A percentile compares a stretch with the other conserved stretches of the same genome.
phyloP scores from a whole-genome alignment of 2,797 vertebrate species.

The Gymnoscopelus microlampas region DNA sequence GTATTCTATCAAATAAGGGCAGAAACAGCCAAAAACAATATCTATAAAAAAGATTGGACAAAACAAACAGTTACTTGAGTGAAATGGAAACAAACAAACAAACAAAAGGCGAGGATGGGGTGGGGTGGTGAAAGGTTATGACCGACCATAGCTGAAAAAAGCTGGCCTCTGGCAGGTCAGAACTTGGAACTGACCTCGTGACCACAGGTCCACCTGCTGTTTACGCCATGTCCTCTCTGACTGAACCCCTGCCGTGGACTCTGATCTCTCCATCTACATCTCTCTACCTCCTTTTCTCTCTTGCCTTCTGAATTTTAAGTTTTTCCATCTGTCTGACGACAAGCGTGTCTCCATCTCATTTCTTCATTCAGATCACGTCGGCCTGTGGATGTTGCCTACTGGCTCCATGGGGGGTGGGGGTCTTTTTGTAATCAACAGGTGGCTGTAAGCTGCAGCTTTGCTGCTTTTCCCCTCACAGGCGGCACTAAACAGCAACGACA shows the following conservation, averaged over 20 bases:
- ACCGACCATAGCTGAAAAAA: no score
- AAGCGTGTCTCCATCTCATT: not conserved
- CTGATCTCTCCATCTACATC: no score
- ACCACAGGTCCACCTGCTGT: not conserved
- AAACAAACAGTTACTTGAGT: no score
- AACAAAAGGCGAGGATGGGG: no score
- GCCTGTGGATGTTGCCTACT: slow-evolving; percentile 14
- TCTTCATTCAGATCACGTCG: slow-evolving; percentile 48
- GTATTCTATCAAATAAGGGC: no score
- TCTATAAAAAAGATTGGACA: no score
- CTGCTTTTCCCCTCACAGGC: not conserved
- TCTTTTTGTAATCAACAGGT: slow-evolving; percentile 25
- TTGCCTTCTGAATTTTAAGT: slow-evolving; percentile 8
- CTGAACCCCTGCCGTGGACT: no score
- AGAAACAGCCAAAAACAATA: no score
- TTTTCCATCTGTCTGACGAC: not conserved
- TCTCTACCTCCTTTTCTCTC: slow-evolving; percentile 28
- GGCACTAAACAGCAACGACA: not conserved
- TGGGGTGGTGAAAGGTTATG: no score
- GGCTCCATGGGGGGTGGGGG: no score
- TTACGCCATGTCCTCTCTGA: not conserved
- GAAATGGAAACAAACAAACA: no score
- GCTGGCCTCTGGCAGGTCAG: no score
- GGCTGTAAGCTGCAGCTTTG: slow-evolving; percentile 7
- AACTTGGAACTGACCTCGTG: not conserved